Conservation (phyloP, 2,113 vertebrate genomes). For the Mustela nigripes region DNA sequence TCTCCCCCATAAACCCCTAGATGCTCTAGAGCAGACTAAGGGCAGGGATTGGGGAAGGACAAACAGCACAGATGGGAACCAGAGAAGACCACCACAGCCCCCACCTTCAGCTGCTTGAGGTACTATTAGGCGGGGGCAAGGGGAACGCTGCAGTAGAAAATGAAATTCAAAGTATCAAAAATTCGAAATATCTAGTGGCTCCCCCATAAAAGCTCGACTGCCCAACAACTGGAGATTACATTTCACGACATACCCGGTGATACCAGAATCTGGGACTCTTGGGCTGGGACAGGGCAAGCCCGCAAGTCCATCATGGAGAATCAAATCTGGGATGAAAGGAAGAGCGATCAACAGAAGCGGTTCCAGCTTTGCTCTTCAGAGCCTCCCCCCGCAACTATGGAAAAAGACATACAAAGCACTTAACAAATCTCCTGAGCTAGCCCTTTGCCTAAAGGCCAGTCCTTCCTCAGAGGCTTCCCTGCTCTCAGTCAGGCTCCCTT, state of each 20-base stretch:
- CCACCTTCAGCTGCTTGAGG: background rate
- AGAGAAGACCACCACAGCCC: background rate
- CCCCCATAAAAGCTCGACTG: background rate
- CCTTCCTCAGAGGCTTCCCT: background rate
- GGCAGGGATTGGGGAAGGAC: background rate
- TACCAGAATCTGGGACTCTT: background rate
- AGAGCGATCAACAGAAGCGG: background rate
- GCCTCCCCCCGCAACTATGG: background rate
- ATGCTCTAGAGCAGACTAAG: background rate
- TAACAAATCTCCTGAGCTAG: background rate
- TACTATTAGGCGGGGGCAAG: background rate
- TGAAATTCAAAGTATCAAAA: slow-evolving; percentile 2
- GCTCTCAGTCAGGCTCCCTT: background rate
- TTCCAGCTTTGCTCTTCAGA: background rate
- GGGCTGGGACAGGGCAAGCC: background rate
- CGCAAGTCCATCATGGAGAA: background rate
- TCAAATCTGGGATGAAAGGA: background rate
- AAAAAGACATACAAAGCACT: background rate
- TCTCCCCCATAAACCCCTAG: background rate
- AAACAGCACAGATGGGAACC: background rate
- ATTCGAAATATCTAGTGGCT: background rate
- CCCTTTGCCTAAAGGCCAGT: background rate
- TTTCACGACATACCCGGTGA: background rate
- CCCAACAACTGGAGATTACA: background rate
- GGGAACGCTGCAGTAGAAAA: background rate